A percentile compares a stretch with the other conserved stretches of the same genome.
Evolutionary conservation across 2,888 invertebrate genomes (phyloP).

Genomic region (Blastobasis lacticolella): DNA sequence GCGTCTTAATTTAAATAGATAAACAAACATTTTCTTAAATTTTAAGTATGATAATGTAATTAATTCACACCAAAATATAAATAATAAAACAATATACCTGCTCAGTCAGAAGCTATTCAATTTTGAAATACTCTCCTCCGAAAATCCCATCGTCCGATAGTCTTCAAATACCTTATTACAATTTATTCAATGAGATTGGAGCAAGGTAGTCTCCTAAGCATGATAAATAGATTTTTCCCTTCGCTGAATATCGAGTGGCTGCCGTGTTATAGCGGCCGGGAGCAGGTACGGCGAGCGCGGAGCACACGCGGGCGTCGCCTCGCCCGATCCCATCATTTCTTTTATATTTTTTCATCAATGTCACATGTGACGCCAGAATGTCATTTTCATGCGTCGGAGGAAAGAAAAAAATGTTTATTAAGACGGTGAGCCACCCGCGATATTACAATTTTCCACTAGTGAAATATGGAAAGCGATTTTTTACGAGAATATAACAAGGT

Average conservation of each 20-base stretch:
- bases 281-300: slow-evolving; percentile 21
- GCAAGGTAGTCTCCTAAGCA: background rate
- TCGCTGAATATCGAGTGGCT: background rate
- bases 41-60: too few relatives aligned
- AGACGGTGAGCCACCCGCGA: slow-evolving; percentile 52
- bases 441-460: slow-evolving; percentile 71
- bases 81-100: too few relatives aligned
- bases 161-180: slow-evolving; percentile 7
- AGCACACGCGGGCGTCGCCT: slow-evolving; percentile 7
- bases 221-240: background rate
- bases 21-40: too few relatives aligned
- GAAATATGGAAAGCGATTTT: slow-evolving; percentile 73
- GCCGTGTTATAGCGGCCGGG: background rate
- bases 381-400: slow-evolving; percentile 68
- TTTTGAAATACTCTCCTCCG: too few relatives aligned
- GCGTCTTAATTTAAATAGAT: too few relatives aligned
- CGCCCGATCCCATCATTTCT: slow-evolving; percentile 63
- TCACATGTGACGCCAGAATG: slow-evolving; percentile 72
- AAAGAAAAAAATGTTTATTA: slow-evolving; percentile 72
- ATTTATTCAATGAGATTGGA: too few relatives aligned
- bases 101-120: too few relatives aligned
- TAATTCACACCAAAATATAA: too few relatives aligned
- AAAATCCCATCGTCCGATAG: too few relatives aligned
- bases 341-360: slow-evolving; percentile 75
- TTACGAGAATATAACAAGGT: slow-evolving; percentile 71